A percentile compares a stretch with the other conserved stretches of the same genome.
These are phyloP conservation scores for Gymnogyps californianus DNA, from an alignment of 2,113 vertebrate species.

Conservation along the genomic window DNA sequence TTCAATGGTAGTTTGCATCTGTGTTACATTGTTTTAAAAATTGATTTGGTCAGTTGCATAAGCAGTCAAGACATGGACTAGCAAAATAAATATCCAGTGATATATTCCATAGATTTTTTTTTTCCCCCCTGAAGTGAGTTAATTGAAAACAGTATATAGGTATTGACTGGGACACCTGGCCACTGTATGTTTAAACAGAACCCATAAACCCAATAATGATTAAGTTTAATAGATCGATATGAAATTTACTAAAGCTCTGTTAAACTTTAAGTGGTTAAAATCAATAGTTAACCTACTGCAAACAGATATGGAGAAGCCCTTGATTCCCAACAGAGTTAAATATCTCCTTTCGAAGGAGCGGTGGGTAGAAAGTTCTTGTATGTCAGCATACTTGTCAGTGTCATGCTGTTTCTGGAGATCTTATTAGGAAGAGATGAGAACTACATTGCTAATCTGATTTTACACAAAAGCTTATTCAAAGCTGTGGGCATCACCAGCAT, in stretches of 20 bases:
- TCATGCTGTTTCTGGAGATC: background rate
- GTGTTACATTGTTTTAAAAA: constrained; percentile 21
- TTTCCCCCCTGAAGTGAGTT: background rate
- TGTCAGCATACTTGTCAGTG: background rate
- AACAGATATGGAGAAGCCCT: background rate
- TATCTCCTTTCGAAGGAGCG: background rate
- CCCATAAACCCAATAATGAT: constrained; percentile 11
- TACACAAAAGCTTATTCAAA: background rate
- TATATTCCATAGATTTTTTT: background rate
- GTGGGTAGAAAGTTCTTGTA: background rate
- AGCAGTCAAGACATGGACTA: background rate
- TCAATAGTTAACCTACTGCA: constrained; percentile 37
- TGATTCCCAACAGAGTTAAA: background rate
- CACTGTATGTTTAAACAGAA: background rate
- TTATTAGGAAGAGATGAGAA: background rate
- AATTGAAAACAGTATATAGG: constrained; percentile 30
- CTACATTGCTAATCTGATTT: background rate
- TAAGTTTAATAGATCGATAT: constrained; percentile 5
- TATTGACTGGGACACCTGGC: constrained; percentile 28
- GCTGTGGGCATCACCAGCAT: background rate
- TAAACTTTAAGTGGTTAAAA: constrained; percentile 36
- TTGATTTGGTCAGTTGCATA: constrained; percentile 24
- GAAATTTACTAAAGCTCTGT: constrained; percentile 15
- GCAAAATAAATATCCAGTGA: background rate
- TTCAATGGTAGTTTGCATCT: background rate